Conservation (phyloP, 2,113 vertebrate species). For the Leptobrachium leishanense region DNA sequence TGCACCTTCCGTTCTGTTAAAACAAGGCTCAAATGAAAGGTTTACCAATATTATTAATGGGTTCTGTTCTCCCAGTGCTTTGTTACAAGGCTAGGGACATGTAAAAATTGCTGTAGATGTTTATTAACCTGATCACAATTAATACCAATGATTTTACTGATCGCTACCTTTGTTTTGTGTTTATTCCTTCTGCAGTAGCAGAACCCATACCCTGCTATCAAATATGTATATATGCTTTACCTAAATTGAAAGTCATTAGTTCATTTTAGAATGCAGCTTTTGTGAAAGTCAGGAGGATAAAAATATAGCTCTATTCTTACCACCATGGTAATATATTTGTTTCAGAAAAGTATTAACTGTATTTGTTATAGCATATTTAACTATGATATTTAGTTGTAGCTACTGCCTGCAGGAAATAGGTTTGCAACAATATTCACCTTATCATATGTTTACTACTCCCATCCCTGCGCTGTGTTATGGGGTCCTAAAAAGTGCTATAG, state of each 20-base stretch:
- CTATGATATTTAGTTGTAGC: too few relatives aligned
- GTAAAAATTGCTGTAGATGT: slow-evolving; percentile 48
- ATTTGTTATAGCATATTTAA: too few relatives aligned
- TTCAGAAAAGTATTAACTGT: too few relatives aligned
- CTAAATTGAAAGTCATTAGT: slow-evolving; percentile 52
- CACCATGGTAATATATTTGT: too few relatives aligned
- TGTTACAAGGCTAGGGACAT: slow-evolving; percentile 30
- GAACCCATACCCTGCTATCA: slow-evolving; percentile 43
- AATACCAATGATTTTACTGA: slow-evolving; percentile 59
- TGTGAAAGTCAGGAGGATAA: too few relatives aligned
- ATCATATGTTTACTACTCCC: too few relatives aligned
- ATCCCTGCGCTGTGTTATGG: too few relatives aligned
- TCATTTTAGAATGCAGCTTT: slow-evolving; percentile 46
- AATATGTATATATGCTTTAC: slow-evolving; percentile 54
- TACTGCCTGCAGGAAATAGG: too few relatives aligned
- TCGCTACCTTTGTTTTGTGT: slow-evolving; percentile 47
- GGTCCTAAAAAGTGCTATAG: too few relatives aligned
- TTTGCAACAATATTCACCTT: too few relatives aligned
- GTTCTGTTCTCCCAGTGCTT: slow-evolving; percentile 38
- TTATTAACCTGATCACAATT: slow-evolving; percentile 62
- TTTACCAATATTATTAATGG: slow-evolving; percentile 46
- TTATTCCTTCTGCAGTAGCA: slow-evolving; percentile 54
- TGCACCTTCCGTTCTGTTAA: slow-evolving; percentile 22
- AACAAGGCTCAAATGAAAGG: slow-evolving; percentile 57
- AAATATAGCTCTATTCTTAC: too few relatives aligned